A percentile compares a stretch with the other conserved stretches of the same genome.
Evolutionary conservation across 2,797 vertebrate species (phyloP).

Genomic region (Lophura swinhoii): DNA sequence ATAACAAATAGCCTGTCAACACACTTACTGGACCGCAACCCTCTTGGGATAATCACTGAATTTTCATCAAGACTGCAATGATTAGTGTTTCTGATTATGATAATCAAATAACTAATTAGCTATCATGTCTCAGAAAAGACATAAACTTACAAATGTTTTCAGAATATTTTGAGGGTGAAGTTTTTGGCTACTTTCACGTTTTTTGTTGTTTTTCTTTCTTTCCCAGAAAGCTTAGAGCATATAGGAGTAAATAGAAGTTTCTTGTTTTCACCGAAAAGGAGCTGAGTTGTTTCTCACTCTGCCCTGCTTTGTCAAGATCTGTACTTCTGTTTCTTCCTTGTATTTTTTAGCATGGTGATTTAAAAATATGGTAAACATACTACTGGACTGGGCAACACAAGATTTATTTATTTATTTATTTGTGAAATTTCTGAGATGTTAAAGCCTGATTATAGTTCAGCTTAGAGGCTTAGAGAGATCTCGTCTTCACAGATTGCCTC

Average conservation of each 20-base stretch:
- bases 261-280: background rate
- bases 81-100: constrained; percentile 83
- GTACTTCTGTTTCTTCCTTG: background rate
- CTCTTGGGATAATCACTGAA: constrained; percentile 78
- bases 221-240: background rate
- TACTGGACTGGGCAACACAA: background rate
- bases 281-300: background rate
- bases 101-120: constrained; percentile 83
- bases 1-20: constrained; percentile 79
- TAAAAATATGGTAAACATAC: background rate
- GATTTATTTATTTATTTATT: background rate
- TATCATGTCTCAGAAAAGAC: constrained; percentile 74
- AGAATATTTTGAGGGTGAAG: background rate
- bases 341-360: background rate
- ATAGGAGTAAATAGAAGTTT: background rate
- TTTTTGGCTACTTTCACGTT: background rate
- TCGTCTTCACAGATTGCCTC: constrained; percentile 11
- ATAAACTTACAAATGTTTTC: constrained; percentile 58
- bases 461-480: background rate
- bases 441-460: background rate
- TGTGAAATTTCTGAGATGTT: background rate
- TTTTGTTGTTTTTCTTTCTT: background rate
- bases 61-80: constrained; percentile 80
- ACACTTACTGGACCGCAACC: constrained; percentile 74
- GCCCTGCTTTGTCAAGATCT: background rate